Percentiles rank a stretch among this genome's conserved stretches.
phyloP scores from a whole-genome alignment of 2,888 invertebrate species.

The Coleophora deauratella region DNA sequence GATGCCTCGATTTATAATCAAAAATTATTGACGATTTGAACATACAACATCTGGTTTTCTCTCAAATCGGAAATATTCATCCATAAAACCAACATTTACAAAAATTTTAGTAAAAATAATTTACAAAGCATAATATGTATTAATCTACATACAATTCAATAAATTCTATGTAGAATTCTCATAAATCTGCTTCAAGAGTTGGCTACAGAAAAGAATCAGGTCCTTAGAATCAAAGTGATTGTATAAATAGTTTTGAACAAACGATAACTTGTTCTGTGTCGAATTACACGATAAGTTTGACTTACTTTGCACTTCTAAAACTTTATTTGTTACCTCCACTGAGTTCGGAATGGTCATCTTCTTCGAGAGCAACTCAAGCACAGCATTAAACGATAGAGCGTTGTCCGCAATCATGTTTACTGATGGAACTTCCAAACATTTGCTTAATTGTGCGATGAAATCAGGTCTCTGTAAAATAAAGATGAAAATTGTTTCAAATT shows the following conservation, averaged over 20 bases:
- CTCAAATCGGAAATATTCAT: no score
- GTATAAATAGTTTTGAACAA: conserved; percentile 35
- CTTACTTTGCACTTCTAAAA: conserved; percentile 28
- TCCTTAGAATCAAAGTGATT: conserved; percentile 38
- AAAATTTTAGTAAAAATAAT: no score
- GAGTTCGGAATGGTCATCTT: conserved; percentile 27
- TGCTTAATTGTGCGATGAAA: conserved; percentile 34
- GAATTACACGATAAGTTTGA: no score
- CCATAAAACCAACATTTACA: background rate
- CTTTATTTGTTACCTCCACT: conserved; percentile 22
- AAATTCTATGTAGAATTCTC: conserved; percentile 24
- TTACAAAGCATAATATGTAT: no score
- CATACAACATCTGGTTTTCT: no score
- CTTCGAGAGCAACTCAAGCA: conserved; percentile 29
- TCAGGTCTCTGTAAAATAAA: conserved; percentile 43
- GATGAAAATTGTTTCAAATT: background rate
- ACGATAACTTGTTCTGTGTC: conserved; percentile 23
- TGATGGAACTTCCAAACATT: conserved; percentile 28
- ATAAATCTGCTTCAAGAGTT: conserved; percentile 36
- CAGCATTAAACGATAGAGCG: conserved; percentile 23
- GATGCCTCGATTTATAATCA: conserved; percentile 1
- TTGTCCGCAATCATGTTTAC: conserved; percentile 33
- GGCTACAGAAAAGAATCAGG: conserved; percentile 44
- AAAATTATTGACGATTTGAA: background rate
- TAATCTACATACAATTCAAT: no score